A percentile compares a stretch with the other conserved stretches of the same genome.
phyloP scores from a whole-genome alignment of 2,113 vertebrate genomes.

The Lophotis ruficrista region DNA sequence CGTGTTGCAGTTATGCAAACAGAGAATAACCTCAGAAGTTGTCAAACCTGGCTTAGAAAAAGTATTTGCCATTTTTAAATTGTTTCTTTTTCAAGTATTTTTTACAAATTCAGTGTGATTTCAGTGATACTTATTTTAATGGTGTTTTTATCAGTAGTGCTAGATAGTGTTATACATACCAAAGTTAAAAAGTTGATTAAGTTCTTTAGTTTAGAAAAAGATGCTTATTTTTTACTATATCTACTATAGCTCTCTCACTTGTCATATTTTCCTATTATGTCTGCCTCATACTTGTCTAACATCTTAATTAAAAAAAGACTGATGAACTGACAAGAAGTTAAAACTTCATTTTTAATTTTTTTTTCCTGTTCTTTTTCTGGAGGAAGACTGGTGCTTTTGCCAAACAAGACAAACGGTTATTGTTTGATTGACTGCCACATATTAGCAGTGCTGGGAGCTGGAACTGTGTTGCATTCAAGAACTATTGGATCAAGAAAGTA shows the following conservation, averaged over 20 bases:
- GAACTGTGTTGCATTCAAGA: background rate
- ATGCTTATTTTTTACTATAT: background rate
- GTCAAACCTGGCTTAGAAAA: background rate
- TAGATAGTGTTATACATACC: background rate
- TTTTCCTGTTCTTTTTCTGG: background rate
- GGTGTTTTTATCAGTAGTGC: background rate
- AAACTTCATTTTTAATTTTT: background rate
- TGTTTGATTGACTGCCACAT: background rate
- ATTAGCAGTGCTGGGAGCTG: background rate
- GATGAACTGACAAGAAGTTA: background rate
- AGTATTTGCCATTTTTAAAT: background rate
- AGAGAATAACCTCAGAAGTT: background rate
- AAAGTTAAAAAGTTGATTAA: background rate
- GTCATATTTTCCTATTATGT: background rate
- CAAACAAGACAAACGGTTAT: background rate
- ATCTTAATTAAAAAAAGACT: background rate
- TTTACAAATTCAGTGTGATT: background rate
- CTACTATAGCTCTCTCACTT: background rate
- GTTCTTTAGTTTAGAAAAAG: background rate
- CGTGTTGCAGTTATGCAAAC: background rate
- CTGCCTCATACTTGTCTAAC: background rate
- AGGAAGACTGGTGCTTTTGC: background rate
- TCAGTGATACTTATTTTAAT: background rate
- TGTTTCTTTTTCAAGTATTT: background rate
- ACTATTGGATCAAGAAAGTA: background rate